These are phyloP conservation scores for Drosophila kambysellisi DNA, from an alignment of 2,888 invertebrate genomes.

Conservation along the genomic window DNA sequence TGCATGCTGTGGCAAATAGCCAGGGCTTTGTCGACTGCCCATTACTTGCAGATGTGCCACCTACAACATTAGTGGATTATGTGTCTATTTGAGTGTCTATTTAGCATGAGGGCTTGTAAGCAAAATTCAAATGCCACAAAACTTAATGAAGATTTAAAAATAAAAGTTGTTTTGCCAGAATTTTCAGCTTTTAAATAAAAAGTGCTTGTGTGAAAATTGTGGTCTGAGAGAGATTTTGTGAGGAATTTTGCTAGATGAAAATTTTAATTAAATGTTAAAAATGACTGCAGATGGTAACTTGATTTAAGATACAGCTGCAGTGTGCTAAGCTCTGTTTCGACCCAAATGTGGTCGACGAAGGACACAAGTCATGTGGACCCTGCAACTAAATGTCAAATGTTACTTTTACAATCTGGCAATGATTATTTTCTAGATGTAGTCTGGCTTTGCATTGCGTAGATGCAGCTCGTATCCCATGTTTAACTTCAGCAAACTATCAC, in stretches of 20 bases:
- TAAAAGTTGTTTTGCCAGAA: not conserved
- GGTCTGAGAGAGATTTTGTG: constrained; percentile 5
- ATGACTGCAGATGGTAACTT: constrained; percentile 3
- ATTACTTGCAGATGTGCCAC: constrained; percentile 47
- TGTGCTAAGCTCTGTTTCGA: constrained; percentile 23
- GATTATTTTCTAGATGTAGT: constrained; percentile 10
- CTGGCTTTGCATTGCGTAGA: constrained; percentile 29
- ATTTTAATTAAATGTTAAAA: constrained; percentile 48
- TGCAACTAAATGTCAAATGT: constrained; percentile 9
- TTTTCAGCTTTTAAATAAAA: constrained; percentile 10
- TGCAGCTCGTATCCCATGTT: constrained; percentile 11
- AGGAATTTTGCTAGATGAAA: constrained; percentile 21
- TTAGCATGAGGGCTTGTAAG: not conserved
- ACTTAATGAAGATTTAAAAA: not conserved
- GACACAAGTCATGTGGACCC: constrained; percentile 29
- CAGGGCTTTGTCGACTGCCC: constrained; percentile 3
- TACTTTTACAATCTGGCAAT: not conserved
- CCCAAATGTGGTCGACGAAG: constrained; percentile 47
- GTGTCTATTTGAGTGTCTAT: constrained; percentile 2
- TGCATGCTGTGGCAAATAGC: constrained; percentile 32
- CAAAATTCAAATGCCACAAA: not conserved
- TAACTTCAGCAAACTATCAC: constrained; percentile 16
- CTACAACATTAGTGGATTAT: constrained; percentile 15
- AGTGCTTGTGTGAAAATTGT: constrained; percentile 22
- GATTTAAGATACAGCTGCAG: constrained; percentile 10